Percentiles rank a stretch among this genome's conserved stretches.
Conservation (phyloP, 2,113 vertebrate species). For the Haemorhous mexicanus region DNA sequence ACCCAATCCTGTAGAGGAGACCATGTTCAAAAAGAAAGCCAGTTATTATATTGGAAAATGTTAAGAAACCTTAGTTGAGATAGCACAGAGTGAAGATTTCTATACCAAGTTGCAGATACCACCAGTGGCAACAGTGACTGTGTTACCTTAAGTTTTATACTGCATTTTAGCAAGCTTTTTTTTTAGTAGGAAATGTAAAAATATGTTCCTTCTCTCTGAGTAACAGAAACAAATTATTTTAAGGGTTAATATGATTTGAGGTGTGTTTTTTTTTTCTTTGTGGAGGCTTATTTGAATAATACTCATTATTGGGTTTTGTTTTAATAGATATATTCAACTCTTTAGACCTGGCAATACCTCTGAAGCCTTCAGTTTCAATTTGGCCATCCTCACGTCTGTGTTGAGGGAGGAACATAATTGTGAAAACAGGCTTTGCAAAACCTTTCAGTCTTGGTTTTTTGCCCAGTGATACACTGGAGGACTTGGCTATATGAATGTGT, state of each 20-base stretch:
- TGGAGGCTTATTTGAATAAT: neutral
- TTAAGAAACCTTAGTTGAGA: neutral
- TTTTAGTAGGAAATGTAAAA: neutral
- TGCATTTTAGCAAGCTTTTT: neutral
- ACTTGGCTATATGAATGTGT: neutral
- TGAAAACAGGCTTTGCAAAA: conserved; percentile 33
- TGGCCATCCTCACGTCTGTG: neutral
- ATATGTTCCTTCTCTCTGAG: neutral
- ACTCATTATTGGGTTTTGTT: neutral
- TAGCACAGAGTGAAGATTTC: neutral
- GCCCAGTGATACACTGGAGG: neutral
- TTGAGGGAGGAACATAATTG: neutral
- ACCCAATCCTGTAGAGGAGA: neutral
- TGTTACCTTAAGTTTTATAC: neutral
- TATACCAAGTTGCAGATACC: neutral
- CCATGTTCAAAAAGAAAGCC: neutral
- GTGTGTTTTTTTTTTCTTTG: neutral
- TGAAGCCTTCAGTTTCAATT: conserved; percentile 1
- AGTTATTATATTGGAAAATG: neutral
- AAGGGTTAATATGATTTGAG: neutral
- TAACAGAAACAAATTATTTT: neutral
- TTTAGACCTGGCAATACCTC: neutral
- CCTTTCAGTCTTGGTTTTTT: neutral
- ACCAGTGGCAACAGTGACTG: neutral
- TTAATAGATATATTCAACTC: neutral